Evolutionary conservation across 1,140 invertebrate genomes (phyloP).

Genomic region (Luehdorfia chinensis): DNA sequence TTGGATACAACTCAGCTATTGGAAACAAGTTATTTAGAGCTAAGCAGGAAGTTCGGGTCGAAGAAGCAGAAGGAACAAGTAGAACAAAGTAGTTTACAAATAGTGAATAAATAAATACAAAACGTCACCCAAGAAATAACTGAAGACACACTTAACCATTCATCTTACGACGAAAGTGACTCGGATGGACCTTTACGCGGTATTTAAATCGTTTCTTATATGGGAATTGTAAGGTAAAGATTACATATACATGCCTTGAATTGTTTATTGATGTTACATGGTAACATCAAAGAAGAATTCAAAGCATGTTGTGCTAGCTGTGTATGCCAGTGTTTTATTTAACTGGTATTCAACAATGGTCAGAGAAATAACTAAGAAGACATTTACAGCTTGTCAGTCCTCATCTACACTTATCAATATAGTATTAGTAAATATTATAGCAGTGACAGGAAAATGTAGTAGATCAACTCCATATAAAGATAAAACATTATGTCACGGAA

Average conservation of each 20-base stretch:
- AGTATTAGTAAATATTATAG: slow-evolving; percentile 45
- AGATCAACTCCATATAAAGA: slow-evolving; percentile 49
- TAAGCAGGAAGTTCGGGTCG: slow-evolving; percentile 63
- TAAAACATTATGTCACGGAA: slow-evolving; percentile 49
- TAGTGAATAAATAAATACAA: slow-evolving; percentile 55
- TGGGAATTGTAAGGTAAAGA: slow-evolving; percentile 49
- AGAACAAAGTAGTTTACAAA: slow-evolving; percentile 49
- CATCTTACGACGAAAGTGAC: slow-evolving; percentile 39
- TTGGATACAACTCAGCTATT: slow-evolving; percentile 24
- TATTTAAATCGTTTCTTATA: slow-evolving; percentile 44
- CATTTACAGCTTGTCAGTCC: slow-evolving; percentile 30
- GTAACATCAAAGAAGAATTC: slow-evolving; percentile 26
- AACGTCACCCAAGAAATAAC: slow-evolving; percentile 44
- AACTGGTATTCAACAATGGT: slow-evolving; percentile 36
- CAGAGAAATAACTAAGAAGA: slow-evolving; percentile 44
- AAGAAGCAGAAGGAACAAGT: slow-evolving; percentile 57
- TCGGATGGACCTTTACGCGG: slow-evolving; percentile 56
- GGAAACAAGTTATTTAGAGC: slow-evolving; percentile 43
- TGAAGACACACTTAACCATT: slow-evolving; percentile 44
- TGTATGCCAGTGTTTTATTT: slow-evolving; percentile 49
- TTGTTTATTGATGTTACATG: slow-evolving; percentile 35
- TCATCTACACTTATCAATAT: slow-evolving; percentile 48
- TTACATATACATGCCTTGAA: slow-evolving; percentile 34
- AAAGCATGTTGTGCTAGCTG: slow-evolving; percentile 35
- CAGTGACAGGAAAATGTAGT: slow-evolving; percentile 31